A percentile compares a stretch with the other conserved stretches of the same genome.
Evolutionary conservation across 2,888 invertebrate species (phyloP).

Genomic region (Drepanosiphum platanoidis): DNA sequence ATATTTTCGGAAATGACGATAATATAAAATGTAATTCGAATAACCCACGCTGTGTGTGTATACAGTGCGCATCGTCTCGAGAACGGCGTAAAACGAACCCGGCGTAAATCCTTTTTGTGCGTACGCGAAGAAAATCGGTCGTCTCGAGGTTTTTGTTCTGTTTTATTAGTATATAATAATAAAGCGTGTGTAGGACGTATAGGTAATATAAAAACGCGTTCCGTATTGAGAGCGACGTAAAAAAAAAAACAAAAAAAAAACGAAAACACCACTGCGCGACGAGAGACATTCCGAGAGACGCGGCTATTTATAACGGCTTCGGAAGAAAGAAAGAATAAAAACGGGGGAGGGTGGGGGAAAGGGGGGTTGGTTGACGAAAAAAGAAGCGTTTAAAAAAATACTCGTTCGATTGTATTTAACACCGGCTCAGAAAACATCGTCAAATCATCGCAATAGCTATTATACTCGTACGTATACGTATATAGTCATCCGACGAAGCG

Average conservation of each 20-base stretch:
- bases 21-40: constrained; percentile 33
- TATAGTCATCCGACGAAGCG: too few species aligned
- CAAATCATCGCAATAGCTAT: not conserved
- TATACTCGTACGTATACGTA: too few species aligned
- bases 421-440: not conserved
- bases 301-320: not conserved
- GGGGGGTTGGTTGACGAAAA: too few species aligned
- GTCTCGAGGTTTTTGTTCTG: constrained; percentile 1
- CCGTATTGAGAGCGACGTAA: not conserved
- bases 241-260: not conserved
- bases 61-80: not conserved
- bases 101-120: not conserved
- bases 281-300: not conserved
- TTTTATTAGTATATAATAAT: not conserved
- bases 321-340: not conserved
- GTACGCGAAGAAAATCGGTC: constrained; percentile 23
- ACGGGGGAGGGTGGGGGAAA: too few species aligned
- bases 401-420: not conserved
- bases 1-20: constrained; percentile 6
- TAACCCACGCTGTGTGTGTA: not conserved
- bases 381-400: not conserved
- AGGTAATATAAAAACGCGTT: not conserved
- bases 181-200: not conserved
- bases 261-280: not conserved
- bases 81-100: constrained; percentile 17